These are phyloP conservation scores for Apamea sordens DNA, from an alignment of 2,888 invertebrate genomes.

Conservation along the genomic window DNA sequence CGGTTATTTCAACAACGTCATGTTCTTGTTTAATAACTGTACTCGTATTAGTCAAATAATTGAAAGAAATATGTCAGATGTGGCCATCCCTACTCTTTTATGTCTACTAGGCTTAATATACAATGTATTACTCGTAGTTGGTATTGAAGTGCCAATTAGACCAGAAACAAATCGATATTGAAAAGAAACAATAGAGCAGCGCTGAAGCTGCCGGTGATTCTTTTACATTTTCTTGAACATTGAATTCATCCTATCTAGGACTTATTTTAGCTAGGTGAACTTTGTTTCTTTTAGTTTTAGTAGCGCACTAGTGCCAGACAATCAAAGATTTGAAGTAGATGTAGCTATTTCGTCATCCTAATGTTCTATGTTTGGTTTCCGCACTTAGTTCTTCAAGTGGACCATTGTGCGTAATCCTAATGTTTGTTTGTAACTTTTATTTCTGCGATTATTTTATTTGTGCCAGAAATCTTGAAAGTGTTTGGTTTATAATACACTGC, in stretches of 20 bases:
- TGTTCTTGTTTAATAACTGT: not conserved
- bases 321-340: not conserved
- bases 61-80: not conserved
- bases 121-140: conserved; percentile 8
- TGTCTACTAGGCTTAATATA: not conserved
- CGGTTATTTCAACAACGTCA: not conserved
- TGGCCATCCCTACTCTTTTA: not conserved
- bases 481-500: not conserved
- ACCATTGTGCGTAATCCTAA: not conserved
- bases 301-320: not conserved
- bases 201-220: not conserved
- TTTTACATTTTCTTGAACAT: not conserved
- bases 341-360: not conserved
- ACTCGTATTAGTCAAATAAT: not conserved
- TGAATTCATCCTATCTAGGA: not conserved
- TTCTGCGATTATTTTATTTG: not conserved
- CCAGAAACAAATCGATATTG: conserved; percentile 18
- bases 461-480: not conserved
- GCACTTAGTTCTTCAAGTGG: no score
- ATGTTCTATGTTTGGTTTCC: not conserved
- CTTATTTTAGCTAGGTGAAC: not conserved
- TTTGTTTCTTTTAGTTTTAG: not conserved
- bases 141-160: conserved; percentile 22
- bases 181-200: conserved; percentile 15
- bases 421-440: not conserved